Percentiles rank a stretch among this genome's conserved stretches.
Conservation (phyloP, 2,113 vertebrate species). For the Parus major region DNA sequence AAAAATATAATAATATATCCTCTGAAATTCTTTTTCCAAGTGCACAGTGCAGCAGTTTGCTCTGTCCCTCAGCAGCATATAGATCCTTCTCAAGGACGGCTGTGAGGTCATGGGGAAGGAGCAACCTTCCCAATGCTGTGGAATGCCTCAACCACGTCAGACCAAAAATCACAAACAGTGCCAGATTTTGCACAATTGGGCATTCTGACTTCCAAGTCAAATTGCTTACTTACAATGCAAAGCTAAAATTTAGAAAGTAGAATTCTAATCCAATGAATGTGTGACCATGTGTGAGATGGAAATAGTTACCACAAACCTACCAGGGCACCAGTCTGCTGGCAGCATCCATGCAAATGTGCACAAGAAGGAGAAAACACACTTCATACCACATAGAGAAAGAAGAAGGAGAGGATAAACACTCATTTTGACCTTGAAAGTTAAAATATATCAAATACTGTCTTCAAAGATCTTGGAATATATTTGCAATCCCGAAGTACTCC, state of each 20-base stretch:
- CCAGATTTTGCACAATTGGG: accelerated
- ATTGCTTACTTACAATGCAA: background rate
- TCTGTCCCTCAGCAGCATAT: background rate
- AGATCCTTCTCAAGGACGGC: background rate
- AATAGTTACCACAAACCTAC: background rate
- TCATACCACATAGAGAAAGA: background rate
- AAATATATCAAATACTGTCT: background rate
- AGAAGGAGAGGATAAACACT: background rate
- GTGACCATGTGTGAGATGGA: accelerated
- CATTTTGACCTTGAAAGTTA: background rate
- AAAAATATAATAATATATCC: background rate
- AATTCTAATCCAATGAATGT: background rate
- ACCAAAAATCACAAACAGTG: background rate
- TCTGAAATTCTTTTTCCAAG: background rate
- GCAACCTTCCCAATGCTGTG: background rate
- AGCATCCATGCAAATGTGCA: background rate
- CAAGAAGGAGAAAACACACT: background rate
- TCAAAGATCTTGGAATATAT: background rate
- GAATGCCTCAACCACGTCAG: background rate
- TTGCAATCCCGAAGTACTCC: background rate
- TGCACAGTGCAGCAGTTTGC: background rate
- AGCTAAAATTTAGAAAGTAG: background rate
- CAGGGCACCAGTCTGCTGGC: background rate
- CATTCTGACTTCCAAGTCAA: background rate
- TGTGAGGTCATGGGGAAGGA: background rate